Evolutionary conservation across 1,140 invertebrate genomes (phyloP).

Genomic region (Drosophila santomea): DNA sequence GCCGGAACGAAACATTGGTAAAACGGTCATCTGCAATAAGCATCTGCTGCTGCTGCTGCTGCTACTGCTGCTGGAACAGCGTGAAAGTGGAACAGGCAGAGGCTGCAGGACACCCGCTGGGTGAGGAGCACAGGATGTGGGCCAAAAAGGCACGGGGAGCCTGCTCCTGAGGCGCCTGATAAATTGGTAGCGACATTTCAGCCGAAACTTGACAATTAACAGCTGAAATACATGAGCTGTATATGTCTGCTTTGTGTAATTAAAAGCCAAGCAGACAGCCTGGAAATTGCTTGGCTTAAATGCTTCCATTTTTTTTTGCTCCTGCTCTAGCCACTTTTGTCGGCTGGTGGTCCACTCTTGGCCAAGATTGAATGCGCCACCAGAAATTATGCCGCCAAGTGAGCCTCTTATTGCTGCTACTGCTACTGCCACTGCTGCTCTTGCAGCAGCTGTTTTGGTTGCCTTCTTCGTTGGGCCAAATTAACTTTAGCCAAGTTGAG

Average conservation of each 20-base stretch:
- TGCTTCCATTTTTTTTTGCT: constrained; percentile 13
- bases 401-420: constrained; percentile 7
- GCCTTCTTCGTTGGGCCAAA: constrained; percentile 36
- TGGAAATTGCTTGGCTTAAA: constrained; percentile 75
- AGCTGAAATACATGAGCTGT: constrained; percentile 49
- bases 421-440: constrained; percentile 1
- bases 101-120: constrained; percentile 52
- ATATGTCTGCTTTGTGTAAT: constrained; percentile 57
- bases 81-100: constrained; percentile 35
- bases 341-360: constrained; percentile 67
- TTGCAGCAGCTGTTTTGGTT: constrained; percentile 17
- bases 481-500: constrained; percentile 40
- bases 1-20: constrained; percentile 72
- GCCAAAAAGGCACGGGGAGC: constrained; percentile 1
- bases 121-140: constrained; percentile 19
- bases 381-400: constrained; percentile 73
- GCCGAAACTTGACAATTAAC: constrained; percentile 79
- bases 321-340: constrained; percentile 12
- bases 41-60: constrained; percentile 28
- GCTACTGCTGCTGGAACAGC: constrained; percentile 39
- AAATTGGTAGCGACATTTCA: constrained; percentile 82
- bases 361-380: constrained; percentile 74
- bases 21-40: constrained; percentile 80
- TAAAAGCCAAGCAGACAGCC: constrained; percentile 70
- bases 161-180: constrained; percentile 57